Base-by-base conservation (phyloP, 1,140 invertebrate species). In the Saxidomus purpurata region DNA sequence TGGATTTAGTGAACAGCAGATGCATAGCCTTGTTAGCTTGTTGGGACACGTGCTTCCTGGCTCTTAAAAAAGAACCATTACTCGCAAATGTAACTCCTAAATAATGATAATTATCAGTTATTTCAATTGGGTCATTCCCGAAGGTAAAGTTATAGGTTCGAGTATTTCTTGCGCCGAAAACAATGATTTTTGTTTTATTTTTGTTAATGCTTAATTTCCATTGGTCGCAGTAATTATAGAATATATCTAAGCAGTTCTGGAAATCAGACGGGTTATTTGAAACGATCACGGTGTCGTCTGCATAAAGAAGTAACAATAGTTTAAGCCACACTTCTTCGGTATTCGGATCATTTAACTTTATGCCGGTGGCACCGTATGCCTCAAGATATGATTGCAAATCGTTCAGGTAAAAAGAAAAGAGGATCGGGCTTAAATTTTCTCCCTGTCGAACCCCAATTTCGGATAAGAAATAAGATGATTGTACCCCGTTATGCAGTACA, bases 131-230 rank as follows among this genome's bases (percentile, higher is more conserved):
- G 4, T 83, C 22, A 28, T 83, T 28, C 8, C 81, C 81, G 28
- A 63, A 47, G 43, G 36, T 83, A 49, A 83, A 83, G 11, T 83
- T 38, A 31, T 67, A 83, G n/a, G 61, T 76, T 11, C 17, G 22
- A 25, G 28, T 59, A 19, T 87, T 76, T 38, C 84, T 31, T 8
- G 43, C 0, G 1, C 80, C 34, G 74, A 90, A 87, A 43, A 90
- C 25, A 4, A 90, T 82, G 31, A 77, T 47, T 63, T 87, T 90
- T 43, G 80, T 84, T 84, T 89, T 84, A 38, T 43, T 55, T 25
- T 34, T 28, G 61, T 89, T 89, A 38, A 84, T 36, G n/a, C 47
- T n/a, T 36, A 89, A 63, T 59, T 85, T 83, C 88, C 88, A 89
- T n/a, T 15, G 17, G 4, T 59, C n/a, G 76, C 88, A 89, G 47